These are phyloP conservation scores for Steatornis caripensis DNA, from an alignment of 2,113 vertebrate species.

Conservation along the genomic window DNA sequence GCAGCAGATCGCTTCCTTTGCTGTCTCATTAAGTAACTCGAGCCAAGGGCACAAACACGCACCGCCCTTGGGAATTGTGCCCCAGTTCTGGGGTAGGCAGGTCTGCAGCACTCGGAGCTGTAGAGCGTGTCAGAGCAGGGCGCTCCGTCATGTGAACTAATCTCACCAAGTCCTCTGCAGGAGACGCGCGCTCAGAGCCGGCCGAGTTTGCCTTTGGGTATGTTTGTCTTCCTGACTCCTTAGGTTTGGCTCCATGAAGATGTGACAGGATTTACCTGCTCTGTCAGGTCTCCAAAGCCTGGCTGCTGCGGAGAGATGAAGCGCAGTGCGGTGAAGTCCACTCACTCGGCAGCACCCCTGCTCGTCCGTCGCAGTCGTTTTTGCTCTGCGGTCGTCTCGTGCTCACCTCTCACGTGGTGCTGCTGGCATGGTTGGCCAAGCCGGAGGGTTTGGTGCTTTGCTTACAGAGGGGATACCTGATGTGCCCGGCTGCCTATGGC, in stretches of 20 bases:
- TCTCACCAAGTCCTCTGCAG: not conserved
- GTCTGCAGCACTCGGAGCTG: not conserved
- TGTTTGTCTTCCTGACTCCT: not conserved
- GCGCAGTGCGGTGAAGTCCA: accelerated
- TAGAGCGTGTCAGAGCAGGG: not conserved
- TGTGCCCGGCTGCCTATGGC: not conserved
- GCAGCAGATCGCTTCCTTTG: not conserved
- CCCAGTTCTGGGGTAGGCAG: not conserved
- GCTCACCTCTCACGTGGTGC: accelerated
- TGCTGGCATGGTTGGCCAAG: not conserved
- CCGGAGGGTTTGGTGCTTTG: not conserved
- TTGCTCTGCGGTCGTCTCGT: accelerated
- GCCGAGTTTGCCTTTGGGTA: not conserved
- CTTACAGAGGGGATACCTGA: not conserved
- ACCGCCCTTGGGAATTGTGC: not conserved
- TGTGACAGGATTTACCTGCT: not conserved
- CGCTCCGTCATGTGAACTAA: not conserved
- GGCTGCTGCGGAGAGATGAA: not conserved
- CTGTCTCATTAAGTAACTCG: not conserved
- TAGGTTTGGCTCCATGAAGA: not conserved
- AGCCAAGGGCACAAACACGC: not conserved
- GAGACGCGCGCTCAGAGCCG: not conserved
- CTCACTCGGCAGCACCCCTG: not conserved
- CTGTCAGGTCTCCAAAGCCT: not conserved
- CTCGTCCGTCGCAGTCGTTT: not conserved